Evolutionary conservation across 2,797 vertebrate genomes (phyloP), one percentile per base, ranked within the genome.

Genomic region (Orestias chungarensis): DNA sequence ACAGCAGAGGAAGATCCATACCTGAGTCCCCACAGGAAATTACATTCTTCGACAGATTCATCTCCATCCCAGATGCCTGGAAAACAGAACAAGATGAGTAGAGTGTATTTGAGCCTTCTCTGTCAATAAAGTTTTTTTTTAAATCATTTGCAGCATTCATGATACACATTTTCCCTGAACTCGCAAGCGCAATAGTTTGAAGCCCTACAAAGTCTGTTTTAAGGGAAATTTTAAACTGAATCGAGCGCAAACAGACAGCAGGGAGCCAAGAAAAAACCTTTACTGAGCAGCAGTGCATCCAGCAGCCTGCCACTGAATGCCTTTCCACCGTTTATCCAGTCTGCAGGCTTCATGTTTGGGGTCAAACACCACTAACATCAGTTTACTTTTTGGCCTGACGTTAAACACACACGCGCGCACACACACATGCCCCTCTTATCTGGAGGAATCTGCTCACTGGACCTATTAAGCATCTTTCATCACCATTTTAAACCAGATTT

Each of bases 11-110:
- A n/a, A 23, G 8, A 23, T 38, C 23, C 57, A 38, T 91, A 93
- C 92, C 93, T 88, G 90, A 67, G 71, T 90, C 88, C 57, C 71
- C 84, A 61, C 87, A 93, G 70, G 93, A 93, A 80, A 90, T 90
- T 31, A 81, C 81, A 82, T 86, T 91, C 89, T 92, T 95, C 54
- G 91, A 95, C 87, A 95, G 71, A 89, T 91, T 93, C 75, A 92
- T 88, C 92, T 96, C 93, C 93, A 94, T 94, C 87, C 83, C 89
- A 90, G 89, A 80, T 87, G 64, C 87, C 93, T 94, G 89, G 47
- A 88, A 88, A 81, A 77, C 49, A 88, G 2, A 82, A 85, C 3
- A 76, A 70, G 12, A 78, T 64, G 23, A 73, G 64, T 17, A 74
- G 61, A 0, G 55, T n/a, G n/a, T n/a, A n/a, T n/a, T n/a, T n/a